A percentile compares a stretch with the other conserved stretches of the same genome.
Conservation (phyloP, 2,888 invertebrate genomes). For the Aleiodes leptofemur region DNA sequence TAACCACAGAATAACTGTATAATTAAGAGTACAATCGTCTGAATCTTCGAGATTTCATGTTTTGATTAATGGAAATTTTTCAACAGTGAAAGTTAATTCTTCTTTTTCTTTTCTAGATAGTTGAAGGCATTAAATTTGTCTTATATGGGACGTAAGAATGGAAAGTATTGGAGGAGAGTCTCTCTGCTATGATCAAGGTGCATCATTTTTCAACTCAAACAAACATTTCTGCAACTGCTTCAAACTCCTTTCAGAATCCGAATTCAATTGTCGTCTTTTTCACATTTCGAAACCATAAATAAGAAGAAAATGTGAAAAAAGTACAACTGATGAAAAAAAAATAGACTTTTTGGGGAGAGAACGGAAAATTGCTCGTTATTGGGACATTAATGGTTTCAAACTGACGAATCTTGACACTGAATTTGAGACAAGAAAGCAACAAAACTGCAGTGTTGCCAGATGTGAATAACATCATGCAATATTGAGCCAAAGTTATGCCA, state of each 20-base stretch:
- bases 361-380: no score
- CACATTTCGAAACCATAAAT: no score
- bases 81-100: slow-evolving; percentile 24
- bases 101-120: slow-evolving; percentile 16
- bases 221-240: neutral
- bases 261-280: neutral
- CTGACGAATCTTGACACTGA: no score
- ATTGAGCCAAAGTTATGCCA: no score
- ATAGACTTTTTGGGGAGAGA: no score
- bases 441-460: no score
- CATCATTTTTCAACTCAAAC: slow-evolving; percentile 3
- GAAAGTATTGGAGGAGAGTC: slow-evolving; percentile 54
- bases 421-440: no score
- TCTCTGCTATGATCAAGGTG: neutral
- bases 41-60: slow-evolving; percentile 7
- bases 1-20: neutral
- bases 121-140: slow-evolving; percentile 12
- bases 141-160: slow-evolving; percentile 54
- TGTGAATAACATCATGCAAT: no score
- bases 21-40: neutral
- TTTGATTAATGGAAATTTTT: slow-evolving; percentile 15
- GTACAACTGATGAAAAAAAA: no score
- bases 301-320: no score
- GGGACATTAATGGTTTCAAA: no score
- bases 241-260: neutral